A percentile compares a stretch with the other conserved stretches of the same genome.
phyloP scores from a whole-genome alignment of 2,888 invertebrate species.

The Tiliacea aurago region DNA sequence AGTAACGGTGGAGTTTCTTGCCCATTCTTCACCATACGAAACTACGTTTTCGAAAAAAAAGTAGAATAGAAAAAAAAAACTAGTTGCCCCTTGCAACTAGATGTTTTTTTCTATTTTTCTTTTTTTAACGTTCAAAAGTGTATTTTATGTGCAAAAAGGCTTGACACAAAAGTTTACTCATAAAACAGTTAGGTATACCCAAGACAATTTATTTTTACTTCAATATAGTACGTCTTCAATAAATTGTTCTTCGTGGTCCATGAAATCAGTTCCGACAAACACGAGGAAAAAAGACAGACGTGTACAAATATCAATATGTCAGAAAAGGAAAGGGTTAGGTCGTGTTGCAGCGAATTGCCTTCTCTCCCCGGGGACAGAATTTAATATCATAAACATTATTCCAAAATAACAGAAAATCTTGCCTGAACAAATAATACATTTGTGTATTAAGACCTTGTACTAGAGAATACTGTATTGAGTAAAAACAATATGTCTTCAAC shows the following conservation, averaged over 20 bases:
- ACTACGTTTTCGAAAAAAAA: too few species aligned
- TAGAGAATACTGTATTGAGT: constrained; percentile 59
- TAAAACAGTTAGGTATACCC: not conserved
- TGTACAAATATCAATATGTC: constrained; percentile 47
- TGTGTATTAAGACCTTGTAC: constrained; percentile 66
- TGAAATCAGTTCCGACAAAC: constrained; percentile 58
- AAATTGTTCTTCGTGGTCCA: constrained; percentile 50
- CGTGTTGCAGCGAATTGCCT: constrained; percentile 64
- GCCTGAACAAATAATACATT: constrained; percentile 66
- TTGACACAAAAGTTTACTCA: not conserved
- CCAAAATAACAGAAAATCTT: constrained; percentile 70
- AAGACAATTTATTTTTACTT: constrained; percentile 26
- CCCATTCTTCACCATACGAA: too few species aligned
- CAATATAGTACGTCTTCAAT: constrained; percentile 37
- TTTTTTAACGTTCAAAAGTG: too few species aligned
- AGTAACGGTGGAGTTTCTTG: too few species aligned
- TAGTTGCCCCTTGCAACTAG: too few species aligned
- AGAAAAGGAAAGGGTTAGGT: constrained; percentile 52
- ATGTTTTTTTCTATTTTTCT: too few species aligned
- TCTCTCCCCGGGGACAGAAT: constrained; percentile 69
- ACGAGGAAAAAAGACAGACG: constrained; percentile 30
- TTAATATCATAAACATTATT: constrained; percentile 74
- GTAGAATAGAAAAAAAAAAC: too few species aligned
- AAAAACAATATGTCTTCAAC: constrained; percentile 47
- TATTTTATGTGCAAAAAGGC: not conserved